These are phyloP conservation scores for Colaptes auratus DNA, from an alignment of 2,113 vertebrate genomes.

Conservation along the genomic window DNA sequence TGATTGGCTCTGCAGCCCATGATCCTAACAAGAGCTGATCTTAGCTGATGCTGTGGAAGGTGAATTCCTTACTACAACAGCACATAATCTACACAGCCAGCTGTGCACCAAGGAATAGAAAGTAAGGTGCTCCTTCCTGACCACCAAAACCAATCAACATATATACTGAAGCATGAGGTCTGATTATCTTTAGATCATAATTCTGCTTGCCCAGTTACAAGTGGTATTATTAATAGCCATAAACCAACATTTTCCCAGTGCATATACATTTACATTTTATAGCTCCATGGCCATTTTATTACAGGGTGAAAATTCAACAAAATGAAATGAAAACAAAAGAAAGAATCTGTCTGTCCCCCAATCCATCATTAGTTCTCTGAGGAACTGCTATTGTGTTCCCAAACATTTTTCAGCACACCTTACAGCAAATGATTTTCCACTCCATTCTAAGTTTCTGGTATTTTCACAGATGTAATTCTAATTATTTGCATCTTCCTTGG, in stretches of 20 bases:
- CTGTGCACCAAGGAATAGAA: not conserved
- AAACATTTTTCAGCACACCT: constrained; percentile 54
- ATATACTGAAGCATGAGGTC: not conserved
- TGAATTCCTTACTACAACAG: not conserved
- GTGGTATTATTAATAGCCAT: constrained; percentile 39
- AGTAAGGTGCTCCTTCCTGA: not conserved
- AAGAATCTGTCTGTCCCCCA: not conserved
- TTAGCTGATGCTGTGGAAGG: not conserved
- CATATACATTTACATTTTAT: constrained; percentile 35
- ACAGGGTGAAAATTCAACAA: not conserved
- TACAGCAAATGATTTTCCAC: constrained; percentile 40
- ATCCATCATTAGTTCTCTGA: not conserved
- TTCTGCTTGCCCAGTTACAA: not conserved
- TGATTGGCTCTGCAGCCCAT: not conserved
- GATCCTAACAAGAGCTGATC: not conserved
- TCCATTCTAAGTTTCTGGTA: not conserved
- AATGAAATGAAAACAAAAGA: constrained; percentile 28
- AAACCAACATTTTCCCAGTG: constrained; percentile 32
- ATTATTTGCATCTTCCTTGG: too few relatives aligned
- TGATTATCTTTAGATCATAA: not conserved
- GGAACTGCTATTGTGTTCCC: constrained; percentile 41
- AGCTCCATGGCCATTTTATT: not conserved
- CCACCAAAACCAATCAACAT: not conserved
- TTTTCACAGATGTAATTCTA: constrained; percentile 40
- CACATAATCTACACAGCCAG: not conserved